Percentiles rank a stretch among this genome's conserved stretches.
Conservation (phyloP, 92 coral and sea anemone species). For the Zoanthus sociatus region DNA sequence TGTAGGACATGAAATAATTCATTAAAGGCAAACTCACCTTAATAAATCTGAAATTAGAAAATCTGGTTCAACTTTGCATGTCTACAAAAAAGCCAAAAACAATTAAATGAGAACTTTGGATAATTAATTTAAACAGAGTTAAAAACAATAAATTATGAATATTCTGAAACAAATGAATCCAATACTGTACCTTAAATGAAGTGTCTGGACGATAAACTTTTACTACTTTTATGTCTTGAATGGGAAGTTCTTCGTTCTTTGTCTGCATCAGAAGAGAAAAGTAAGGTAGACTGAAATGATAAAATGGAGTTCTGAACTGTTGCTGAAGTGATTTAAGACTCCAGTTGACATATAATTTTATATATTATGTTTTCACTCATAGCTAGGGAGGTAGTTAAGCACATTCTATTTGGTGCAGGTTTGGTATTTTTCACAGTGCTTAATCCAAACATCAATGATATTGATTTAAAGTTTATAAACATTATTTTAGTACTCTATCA, state of each 20-base stretch:
- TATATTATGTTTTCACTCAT: no score
- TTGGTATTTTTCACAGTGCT: no score
- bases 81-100: slow-evolving; percentile 56
- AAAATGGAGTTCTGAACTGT: neutral
- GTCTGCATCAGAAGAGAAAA: slow-evolving; percentile 8
- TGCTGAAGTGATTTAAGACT: neutral
- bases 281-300: neutral
- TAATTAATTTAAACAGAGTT: no score
- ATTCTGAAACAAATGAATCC: neutral
- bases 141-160: neutral
- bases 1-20: neutral
- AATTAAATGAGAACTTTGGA: neutral
- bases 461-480: no score
- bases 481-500: no score
- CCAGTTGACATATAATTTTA: no score
- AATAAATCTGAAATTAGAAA: slow-evolving; percentile 80
- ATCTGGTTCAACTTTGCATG: slow-evolving; percentile 90
- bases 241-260: slow-evolving; percentile 35
- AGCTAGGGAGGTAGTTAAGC: no score
- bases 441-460: no score
- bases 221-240: slow-evolving; percentile 68
- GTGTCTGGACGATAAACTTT: slow-evolving; percentile 85
- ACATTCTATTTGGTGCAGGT: no score
- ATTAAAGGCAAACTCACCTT: slow-evolving; percentile 58
- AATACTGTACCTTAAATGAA: slow-evolving; percentile 80